phyloP scores from a whole-genome alignment of 2,797 vertebrate genomes.

The Sebastes wilsoni region DNA sequence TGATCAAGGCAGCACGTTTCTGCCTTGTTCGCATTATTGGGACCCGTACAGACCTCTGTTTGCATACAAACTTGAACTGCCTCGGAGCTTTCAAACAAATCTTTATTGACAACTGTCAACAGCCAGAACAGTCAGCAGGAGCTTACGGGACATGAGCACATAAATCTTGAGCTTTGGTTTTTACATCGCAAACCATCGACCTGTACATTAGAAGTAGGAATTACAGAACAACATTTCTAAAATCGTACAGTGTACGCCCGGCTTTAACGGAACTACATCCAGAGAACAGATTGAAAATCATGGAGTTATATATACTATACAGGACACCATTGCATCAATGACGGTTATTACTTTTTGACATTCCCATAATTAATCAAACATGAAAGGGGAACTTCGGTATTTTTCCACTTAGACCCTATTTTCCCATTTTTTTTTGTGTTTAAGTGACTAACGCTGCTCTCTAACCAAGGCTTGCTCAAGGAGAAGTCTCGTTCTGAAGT shows the following conservation, averaged over 20 bases:
- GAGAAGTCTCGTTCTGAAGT: background rate
- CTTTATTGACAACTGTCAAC: no score
- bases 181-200: no score
- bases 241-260: no score
- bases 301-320: background rate
- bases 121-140: no score
- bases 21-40: no score
- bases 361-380: background rate
- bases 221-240: no score
- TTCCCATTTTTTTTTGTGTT: background rate
- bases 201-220: rapidly evolving
- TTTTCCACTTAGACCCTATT: background rate
- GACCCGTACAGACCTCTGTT: no score
- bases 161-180: no score
- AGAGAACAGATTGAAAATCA: background rate
- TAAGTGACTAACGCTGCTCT: background rate
- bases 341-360: background rate
- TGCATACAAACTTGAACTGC: no score
- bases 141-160: rapidly evolving
- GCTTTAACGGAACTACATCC: background rate
- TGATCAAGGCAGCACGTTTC: no score
- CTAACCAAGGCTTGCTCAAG: background rate
- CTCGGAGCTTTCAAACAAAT: no score
- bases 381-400: background rate
- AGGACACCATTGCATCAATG: background rate